These are phyloP conservation scores for Bombus fervidus DNA, from an alignment of 1,140 invertebrate genomes.

Conservation along the genomic window DNA sequence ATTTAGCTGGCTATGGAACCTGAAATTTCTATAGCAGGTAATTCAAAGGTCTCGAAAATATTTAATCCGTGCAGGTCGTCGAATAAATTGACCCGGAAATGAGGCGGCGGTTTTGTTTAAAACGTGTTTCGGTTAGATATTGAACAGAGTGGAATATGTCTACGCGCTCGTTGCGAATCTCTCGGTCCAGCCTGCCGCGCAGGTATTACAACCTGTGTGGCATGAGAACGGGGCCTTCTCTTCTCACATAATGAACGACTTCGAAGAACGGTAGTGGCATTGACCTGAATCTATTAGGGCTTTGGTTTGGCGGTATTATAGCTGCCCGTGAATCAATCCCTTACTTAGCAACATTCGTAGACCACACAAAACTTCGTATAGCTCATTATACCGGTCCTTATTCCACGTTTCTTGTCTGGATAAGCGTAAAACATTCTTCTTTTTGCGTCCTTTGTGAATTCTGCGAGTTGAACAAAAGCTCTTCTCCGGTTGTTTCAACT, in stretches of 20 bases:
- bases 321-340: conserved; percentile 71
- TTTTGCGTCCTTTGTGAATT: neutral
- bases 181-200: conserved; percentile 40
- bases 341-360: conserved; percentile 67
- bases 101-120: neutral
- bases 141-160: conserved; percentile 18
- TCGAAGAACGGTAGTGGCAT: conserved; percentile 70
- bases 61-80: neutral
- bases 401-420: conserved; percentile 27
- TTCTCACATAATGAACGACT: conserved; percentile 71
- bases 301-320: conserved; percentile 72
- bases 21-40: no score
- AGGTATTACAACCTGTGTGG: conserved; percentile 67
- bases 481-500: neutral
- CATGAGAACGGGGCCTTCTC: conserved; percentile 65
- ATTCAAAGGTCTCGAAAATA: no score
- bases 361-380: conserved; percentile 60
- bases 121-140: neutral
- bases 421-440: conserved; percentile 13
- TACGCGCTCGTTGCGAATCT: conserved; percentile 46
- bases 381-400: conserved; percentile 56
- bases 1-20: no score
- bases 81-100: neutral
- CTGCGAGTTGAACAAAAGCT: neutral
- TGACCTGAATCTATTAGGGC: conserved; percentile 71